phyloP scores from a whole-genome alignment of 2,113 vertebrate genomes.

The Arothron firmamentum region DNA sequence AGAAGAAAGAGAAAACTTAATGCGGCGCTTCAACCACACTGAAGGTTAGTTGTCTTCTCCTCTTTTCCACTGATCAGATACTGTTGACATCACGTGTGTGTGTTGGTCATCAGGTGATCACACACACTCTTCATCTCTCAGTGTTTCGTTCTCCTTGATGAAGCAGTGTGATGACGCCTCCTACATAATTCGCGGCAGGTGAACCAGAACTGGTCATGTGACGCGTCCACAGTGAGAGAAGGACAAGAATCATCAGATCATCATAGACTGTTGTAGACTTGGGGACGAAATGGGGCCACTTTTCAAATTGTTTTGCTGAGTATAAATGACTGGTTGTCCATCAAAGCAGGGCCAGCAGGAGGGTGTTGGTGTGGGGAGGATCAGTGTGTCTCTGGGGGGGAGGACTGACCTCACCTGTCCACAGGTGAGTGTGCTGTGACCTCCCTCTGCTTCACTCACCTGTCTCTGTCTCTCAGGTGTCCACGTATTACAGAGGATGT shows the following conservation, averaged over 20 bases:
- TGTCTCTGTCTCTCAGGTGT: constrained; percentile 3
- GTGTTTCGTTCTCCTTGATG: no score
- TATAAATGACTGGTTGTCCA: no score
- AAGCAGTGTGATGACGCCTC: neutral
- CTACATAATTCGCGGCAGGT: neutral
- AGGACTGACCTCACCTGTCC: no score
- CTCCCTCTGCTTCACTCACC: neutral
- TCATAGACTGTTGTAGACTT: no score
- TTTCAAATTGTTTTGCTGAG: no score
- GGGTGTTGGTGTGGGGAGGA: no score
- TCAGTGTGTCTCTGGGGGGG: no score
- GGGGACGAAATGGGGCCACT: no score
- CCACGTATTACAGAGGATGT: neutral
- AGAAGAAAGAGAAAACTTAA: neutral
- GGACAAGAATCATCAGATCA: no score
- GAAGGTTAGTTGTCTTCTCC: constrained; percentile 41
- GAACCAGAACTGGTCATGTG: no score
- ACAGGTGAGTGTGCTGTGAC: neutral
- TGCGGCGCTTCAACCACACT: constrained; percentile 46
- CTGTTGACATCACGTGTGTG: neutral
- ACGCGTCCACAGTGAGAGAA: no score
- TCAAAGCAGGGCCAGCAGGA: no score
- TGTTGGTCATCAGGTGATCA: neutral
- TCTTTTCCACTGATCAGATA: neutral
- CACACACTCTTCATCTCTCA: neutral